phyloP scores from a whole-genome alignment of 2,888 invertebrate genomes.

The Tanytarsus gracilentus region DNA sequence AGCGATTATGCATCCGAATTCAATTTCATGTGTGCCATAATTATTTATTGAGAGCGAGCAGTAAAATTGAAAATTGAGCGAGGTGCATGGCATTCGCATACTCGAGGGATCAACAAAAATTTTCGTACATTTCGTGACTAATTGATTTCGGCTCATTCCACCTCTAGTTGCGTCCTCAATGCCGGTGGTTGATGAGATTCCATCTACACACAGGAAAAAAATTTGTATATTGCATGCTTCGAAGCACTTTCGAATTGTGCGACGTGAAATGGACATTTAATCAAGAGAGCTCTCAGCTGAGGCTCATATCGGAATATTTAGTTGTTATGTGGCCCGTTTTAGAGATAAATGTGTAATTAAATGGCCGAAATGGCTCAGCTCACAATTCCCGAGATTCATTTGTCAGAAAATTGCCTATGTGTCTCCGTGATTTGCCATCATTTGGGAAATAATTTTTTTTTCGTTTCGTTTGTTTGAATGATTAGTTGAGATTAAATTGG shows the following conservation, averaged over 20 bases:
- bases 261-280: constrained; percentile 24
- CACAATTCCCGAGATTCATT: not conserved
- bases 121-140: constrained; percentile 26
- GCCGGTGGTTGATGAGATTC: not conserved
- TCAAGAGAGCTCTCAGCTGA: constrained; percentile 1
- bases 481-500: too few species aligned
- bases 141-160: constrained; percentile 17
- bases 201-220: not conserved
- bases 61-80: constrained; percentile 12
- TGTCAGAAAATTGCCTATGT: too few species aligned
- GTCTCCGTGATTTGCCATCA: too few species aligned
- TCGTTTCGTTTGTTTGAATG: too few species aligned
- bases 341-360: constrained; percentile 14
- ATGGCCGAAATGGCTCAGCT: not conserved
- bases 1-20: constrained; percentile 9
- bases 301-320: not conserved
- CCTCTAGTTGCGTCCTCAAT: not conserved
- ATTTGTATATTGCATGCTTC: constrained; percentile 12
- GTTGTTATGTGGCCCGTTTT: not conserved
- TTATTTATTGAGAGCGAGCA: not conserved
- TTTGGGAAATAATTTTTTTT: too few species aligned
- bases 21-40: not conserved
- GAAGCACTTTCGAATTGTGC: not conserved
- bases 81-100: constrained; percentile 6
- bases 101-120: constrained; percentile 20